phyloP scores from a whole-genome alignment of 2,113 vertebrate genomes.

The Illadopsis cleaveri region DNA sequence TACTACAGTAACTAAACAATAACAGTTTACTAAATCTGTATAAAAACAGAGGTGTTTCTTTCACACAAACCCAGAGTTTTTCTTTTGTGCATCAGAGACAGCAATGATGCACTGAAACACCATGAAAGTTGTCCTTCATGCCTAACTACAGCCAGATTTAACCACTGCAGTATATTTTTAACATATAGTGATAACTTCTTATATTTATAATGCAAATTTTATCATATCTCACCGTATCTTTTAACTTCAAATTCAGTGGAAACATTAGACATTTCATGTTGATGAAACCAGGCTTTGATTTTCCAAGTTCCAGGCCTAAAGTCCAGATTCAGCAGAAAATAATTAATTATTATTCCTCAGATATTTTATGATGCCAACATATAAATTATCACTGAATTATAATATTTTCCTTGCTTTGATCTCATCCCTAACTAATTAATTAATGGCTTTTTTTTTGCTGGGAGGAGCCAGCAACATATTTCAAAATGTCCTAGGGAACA shows the following conservation, averaged over 20 bases:
- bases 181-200: not conserved
- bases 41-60: not conserved
- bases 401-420: not conserved
- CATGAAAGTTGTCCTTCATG: not conserved
- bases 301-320: conserved; percentile 74
- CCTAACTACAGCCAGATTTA: not conserved
- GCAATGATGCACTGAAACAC: not conserved
- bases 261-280: conserved; percentile 50
- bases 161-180: not conserved
- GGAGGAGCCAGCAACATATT: not conserved
- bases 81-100: not conserved
- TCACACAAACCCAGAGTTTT: not conserved
- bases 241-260: conserved; percentile 75
- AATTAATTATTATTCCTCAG: not conserved
- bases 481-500: not conserved
- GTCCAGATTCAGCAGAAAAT: conserved; percentile 2
- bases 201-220: not conserved
- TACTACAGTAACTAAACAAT: no score
- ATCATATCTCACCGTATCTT: conserved; percentile 60
- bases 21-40: not conserved
- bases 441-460: not conserved
- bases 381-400: not conserved
- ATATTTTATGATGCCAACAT: not conserved
- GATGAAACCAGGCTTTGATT: conserved; percentile 65
- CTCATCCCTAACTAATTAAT: not conserved